phyloP scores from a whole-genome alignment of 1,140 invertebrate species.

The Lasioglossum albipes region DNA sequence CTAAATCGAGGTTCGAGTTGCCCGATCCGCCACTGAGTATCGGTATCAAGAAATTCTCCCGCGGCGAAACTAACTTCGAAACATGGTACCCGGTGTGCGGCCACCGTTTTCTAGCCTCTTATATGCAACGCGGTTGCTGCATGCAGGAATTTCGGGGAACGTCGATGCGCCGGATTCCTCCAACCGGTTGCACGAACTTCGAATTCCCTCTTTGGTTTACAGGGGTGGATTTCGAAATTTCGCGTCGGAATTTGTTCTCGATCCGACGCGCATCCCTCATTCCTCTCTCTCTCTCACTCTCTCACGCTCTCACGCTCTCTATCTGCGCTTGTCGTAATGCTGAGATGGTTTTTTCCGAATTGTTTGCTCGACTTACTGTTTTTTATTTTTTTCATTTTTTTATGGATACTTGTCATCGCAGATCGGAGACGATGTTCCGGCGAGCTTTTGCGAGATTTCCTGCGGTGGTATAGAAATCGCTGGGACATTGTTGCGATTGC shows the following conservation, averaged over 20 bases:
- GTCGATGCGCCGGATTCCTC: background rate
- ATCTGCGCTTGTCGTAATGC: too few relatives aligned
- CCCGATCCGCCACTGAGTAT: constrained; percentile 1
- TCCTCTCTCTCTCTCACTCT: too few relatives aligned
- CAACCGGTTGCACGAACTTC: background rate
- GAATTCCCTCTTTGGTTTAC: background rate
- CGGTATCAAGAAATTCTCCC: background rate
- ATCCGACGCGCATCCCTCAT: background rate
- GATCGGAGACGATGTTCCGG: too few relatives aligned
- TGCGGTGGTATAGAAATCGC: too few relatives aligned
- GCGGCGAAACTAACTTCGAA: too few relatives aligned
- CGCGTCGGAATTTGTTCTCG: background rate
- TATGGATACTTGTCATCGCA: too few relatives aligned
- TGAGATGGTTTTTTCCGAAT: background rate
- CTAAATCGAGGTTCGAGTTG: background rate
- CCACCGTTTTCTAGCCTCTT: constrained; percentile 22
- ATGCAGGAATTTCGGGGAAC: constrained; percentile 9
- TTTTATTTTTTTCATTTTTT: too few relatives aligned
- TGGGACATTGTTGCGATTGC: too few relatives aligned
- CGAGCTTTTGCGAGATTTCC: too few relatives aligned
- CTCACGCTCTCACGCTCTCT: too few relatives aligned
- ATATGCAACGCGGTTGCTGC: background rate
- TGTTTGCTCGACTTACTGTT: background rate
- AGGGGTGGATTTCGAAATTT: constrained; percentile 5
- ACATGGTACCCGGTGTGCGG: too few relatives aligned